Conservation (phyloP, 1,140 invertebrate species). For the Drosophila gunungcola region DNA sequence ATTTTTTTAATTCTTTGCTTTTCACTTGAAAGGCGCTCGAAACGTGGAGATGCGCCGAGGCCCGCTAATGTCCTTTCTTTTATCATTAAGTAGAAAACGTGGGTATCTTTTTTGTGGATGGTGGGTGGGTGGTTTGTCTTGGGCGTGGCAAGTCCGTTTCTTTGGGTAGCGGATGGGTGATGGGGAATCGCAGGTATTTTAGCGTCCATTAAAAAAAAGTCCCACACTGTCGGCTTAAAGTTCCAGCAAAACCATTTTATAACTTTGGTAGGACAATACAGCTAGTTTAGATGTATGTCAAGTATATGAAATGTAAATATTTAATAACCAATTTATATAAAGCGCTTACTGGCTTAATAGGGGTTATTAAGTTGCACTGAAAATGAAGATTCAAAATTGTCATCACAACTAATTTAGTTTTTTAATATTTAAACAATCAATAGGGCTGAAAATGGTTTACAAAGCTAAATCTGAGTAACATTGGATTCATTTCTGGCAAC, state of each 20-base stretch:
- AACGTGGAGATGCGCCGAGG: conserved; percentile 75
- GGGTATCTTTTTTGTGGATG: conserved; percentile 54
- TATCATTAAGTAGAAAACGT: conserved; percentile 81
- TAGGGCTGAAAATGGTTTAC: too few relatives aligned
- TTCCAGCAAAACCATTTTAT: conserved; percentile 52
- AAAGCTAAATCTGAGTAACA: conserved; percentile 29
- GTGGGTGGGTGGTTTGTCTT: conserved; percentile 22
- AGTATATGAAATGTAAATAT: conserved; percentile 43
- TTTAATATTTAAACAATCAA: background rate
- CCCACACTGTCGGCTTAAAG: conserved; percentile 67
- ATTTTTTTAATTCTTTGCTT: conserved; percentile 84
- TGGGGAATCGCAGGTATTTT: conserved; percentile 64
- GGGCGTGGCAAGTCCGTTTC: conserved; percentile 38
- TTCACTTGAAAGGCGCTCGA: conserved; percentile 79
- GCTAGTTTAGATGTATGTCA: conserved; percentile 11
- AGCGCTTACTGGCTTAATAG: background rate
- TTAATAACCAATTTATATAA: conserved; percentile 44
- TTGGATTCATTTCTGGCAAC: conserved; percentile 20
- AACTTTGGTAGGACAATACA: conserved; percentile 5
- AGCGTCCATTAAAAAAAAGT: conserved; percentile 60
- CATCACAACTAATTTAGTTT: background rate
- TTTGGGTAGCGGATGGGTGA: conserved; percentile 3
- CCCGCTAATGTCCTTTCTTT: conserved; percentile 81
- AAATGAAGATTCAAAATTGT: background rate
- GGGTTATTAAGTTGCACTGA: background rate